phyloP scores from a whole-genome alignment of 2,113 vertebrate species.

The Bubo scandiacus region DNA sequence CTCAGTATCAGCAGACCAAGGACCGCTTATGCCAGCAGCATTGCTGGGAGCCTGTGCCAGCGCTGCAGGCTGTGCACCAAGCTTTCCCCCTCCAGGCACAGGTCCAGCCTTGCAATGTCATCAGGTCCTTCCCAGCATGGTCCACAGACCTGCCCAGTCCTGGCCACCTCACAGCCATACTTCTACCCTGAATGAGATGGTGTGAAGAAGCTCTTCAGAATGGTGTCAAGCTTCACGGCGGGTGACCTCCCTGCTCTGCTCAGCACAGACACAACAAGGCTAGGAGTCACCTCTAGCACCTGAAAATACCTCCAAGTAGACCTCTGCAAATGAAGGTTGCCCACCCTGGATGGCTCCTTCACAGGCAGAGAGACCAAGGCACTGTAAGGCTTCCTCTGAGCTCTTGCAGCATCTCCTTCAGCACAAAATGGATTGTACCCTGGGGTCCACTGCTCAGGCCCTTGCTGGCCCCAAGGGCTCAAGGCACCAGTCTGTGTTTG shows the following conservation, averaged over 20 bases:
- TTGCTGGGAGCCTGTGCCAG: neutral
- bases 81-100: neutral
- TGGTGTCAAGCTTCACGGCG: neutral
- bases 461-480: neutral
- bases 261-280: neutral
- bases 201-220: neutral
- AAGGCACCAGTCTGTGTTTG: neutral
- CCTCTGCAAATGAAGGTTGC: neutral
- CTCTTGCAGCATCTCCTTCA: neutral
- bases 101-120: neutral
- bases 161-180: neutral
- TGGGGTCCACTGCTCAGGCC: too few relatives aligned
- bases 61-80: neutral
- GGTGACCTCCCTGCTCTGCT: neutral
- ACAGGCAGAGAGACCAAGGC: neutral
- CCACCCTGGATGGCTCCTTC: neutral
- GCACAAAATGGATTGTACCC: neutral
- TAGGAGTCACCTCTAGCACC: neutral
- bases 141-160: neutral
- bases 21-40: neutral
- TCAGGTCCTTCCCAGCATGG: fast-evolving
- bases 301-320: neutral
- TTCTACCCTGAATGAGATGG: neutral
- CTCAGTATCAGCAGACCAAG: neutral
- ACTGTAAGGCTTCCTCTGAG: neutral